Evolutionary conservation across 2,888 invertebrate genomes (phyloP).

Genomic region (Chloroclysta siterata): DNA sequence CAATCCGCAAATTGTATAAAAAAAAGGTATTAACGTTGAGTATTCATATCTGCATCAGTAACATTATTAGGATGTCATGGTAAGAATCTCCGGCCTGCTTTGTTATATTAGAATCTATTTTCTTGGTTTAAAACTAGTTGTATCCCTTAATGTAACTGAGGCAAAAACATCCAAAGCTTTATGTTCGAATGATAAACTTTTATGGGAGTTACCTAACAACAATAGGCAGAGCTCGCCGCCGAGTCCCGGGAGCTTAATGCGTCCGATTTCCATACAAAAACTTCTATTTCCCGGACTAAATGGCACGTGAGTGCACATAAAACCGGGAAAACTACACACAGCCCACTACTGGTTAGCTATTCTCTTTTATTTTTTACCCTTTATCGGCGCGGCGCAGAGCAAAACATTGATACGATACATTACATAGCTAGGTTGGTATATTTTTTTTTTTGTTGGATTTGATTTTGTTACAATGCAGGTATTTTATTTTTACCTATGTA

Average conservation of each 20-base stretch:
- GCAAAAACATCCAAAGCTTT: slow-evolving; percentile 61
- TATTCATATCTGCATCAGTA: too few relatives aligned
- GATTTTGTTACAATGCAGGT: background rate
- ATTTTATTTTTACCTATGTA: too few relatives aligned
- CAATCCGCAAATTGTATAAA: too few relatives aligned
- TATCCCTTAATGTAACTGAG: slow-evolving; percentile 35
- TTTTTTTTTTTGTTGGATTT: background rate
- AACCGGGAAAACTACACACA: slow-evolving; percentile 76
- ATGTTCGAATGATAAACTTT: slow-evolving; percentile 78
- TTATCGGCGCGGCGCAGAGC: slow-evolving; percentile 39
- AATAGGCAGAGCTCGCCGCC: slow-evolving; percentile 72
- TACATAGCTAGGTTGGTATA: background rate
- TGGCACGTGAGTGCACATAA: slow-evolving; percentile 83
- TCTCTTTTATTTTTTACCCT: slow-evolving; percentile 61
- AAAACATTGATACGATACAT: slow-evolving; percentile 10
- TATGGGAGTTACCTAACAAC: slow-evolving; percentile 77
- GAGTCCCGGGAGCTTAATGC: slow-evolving; percentile 73
- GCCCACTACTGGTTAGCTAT: slow-evolving; percentile 54
- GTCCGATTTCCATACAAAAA: slow-evolving; percentile 84
- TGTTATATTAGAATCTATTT: background rate
- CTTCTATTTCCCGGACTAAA: slow-evolving; percentile 84
- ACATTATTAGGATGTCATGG: too few relatives aligned
- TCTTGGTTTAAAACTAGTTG: slow-evolving; percentile 22
- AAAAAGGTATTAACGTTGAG: too few relatives aligned
- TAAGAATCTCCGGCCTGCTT: too few relatives aligned